Conservation (phyloP, 2,797 vertebrate species). For the Acipenser ruthenus region DNA sequence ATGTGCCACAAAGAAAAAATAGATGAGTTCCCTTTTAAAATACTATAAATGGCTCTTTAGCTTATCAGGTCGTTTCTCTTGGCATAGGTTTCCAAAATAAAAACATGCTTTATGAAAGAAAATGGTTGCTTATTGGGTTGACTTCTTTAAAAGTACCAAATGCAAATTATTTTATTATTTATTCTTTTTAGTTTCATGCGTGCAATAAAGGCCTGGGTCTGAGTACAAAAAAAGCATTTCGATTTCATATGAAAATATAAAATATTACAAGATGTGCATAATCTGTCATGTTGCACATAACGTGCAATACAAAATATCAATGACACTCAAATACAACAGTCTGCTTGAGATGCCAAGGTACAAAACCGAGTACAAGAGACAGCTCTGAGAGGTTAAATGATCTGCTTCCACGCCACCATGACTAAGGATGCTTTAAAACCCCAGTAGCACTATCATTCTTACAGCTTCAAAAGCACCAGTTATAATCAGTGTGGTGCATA, state of each 20-base stretch:
- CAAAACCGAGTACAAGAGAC: constrained; percentile 26
- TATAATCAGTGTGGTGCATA: no score
- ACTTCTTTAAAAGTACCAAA: constrained; percentile 60
- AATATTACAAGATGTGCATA: constrained; percentile 70
- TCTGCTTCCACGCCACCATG: no score
- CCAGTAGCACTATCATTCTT: no score
- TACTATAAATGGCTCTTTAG: constrained; percentile 54
- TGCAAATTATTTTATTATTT: constrained; percentile 42
- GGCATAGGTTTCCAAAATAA: constrained; percentile 68
- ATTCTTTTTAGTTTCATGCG: constrained; percentile 48
- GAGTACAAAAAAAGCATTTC: constrained; percentile 66
- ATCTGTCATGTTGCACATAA: constrained; percentile 59
- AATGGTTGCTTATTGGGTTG: constrained; percentile 56
- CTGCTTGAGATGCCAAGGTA: constrained; percentile 58
- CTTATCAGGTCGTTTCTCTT: constrained; percentile 66
- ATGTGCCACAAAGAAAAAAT: constrained; percentile 53
- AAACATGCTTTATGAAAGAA: constrained; percentile 73
- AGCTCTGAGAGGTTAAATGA: constrained; percentile 21
- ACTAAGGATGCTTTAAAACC: no score
- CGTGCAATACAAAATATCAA: constrained; percentile 64
- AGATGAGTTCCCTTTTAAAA: constrained; percentile 56
- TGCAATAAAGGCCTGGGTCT: constrained; percentile 57
- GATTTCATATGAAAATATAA: constrained; percentile 73
- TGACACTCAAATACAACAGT: constrained; percentile 52
- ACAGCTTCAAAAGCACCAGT: no score